A percentile compares a stretch with the other conserved stretches of the same genome.
Conservation (phyloP, 2,797 vertebrate species). For the Clarias pachynema region DNA sequence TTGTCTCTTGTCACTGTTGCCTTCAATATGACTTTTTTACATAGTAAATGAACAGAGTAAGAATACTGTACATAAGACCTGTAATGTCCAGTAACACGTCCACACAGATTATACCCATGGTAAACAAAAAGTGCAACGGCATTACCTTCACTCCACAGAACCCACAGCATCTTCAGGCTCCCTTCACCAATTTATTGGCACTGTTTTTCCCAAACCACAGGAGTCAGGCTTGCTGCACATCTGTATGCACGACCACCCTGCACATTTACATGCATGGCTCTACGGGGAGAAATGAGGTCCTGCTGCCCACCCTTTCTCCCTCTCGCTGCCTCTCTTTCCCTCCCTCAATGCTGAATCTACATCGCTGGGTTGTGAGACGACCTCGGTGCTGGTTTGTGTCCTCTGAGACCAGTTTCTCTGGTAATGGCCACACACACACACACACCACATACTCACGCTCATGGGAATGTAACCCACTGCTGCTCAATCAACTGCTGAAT, state of each 20-base stretch:
- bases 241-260: constrained; percentile 68
- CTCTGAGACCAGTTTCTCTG: constrained; percentile 41
- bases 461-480: neutral
- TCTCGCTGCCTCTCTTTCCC: neutral
- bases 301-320: constrained; percentile 17
- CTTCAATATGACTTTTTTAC: neutral
- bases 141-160: constrained; percentile 14
- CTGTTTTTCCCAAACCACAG: constrained; percentile 49
- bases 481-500: constrained; percentile 14
- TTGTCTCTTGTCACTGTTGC: neutral
- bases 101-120: neutral
- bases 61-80: neutral
- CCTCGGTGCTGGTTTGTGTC: constrained; percentile 44
- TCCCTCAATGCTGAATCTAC: constrained; percentile 4
- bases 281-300: constrained; percentile 60
- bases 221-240: constrained; percentile 53
- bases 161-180: constrained; percentile 42
- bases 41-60: neutral
- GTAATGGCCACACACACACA: constrained; percentile 48
- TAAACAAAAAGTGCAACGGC: constrained; percentile 39
- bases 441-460: constrained; percentile 5
- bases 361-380: constrained; percentile 40
- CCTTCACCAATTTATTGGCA: constrained; percentile 59
- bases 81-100: neutral
- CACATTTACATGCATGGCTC: constrained; percentile 64